These are phyloP conservation scores for Bombyx mandarina DNA, from an alignment of 1,140 invertebrate genomes.

Conservation along the genomic window DNA sequence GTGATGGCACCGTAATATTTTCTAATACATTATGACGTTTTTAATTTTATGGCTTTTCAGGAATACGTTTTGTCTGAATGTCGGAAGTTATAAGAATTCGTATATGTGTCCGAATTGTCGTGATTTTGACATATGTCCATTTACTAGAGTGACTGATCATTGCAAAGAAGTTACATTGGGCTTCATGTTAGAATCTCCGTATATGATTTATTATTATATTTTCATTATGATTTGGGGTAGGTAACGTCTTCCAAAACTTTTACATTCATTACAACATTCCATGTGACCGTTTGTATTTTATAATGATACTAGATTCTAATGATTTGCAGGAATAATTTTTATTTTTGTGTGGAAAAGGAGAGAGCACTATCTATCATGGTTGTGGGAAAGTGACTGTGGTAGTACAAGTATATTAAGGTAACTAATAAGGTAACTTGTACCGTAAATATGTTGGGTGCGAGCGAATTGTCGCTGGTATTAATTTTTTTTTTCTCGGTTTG, in stretches of 20 bases:
- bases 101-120: conserved; percentile 7
- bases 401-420: conserved; percentile 2
- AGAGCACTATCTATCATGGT: conserved; percentile 13
- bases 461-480: no score
- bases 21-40: no score
- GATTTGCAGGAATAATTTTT: conserved; percentile 4
- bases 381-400: conserved; percentile 13
- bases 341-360: conserved; percentile 12
- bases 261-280: no score
- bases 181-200: background rate
- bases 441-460: no score
- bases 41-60: background rate
- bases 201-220: conserved; percentile 3
- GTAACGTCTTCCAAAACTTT: background rate
- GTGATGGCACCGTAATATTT: background rate
- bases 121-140: conserved; percentile 7
- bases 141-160: background rate
- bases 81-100: background rate
- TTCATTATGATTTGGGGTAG: background rate
- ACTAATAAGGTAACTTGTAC: background rate
- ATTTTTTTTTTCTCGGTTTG: no score
- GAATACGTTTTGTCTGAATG: background rate
- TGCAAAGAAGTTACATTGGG: conserved; percentile 4
- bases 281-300: no score
- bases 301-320: background rate